Evolutionary conservation across 2,113 vertebrate species (phyloP).

Genomic region (Ifrita kowaldi): DNA sequence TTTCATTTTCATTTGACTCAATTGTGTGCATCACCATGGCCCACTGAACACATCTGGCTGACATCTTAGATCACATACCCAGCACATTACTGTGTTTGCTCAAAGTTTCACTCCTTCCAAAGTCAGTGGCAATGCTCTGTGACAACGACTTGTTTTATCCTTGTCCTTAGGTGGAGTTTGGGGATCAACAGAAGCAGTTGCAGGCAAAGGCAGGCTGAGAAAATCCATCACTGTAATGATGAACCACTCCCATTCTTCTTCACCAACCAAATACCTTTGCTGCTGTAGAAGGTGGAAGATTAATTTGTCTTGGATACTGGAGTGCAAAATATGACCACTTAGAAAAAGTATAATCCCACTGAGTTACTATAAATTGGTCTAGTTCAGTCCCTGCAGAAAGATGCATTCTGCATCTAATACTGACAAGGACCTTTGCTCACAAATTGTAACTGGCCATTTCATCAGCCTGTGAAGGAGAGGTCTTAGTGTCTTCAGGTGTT

Average conservation of each 20-base stretch:
- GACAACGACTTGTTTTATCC: background rate
- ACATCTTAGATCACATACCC: background rate
- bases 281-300: background rate
- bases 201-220: background rate
- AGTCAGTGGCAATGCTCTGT: background rate
- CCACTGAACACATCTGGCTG: constrained; percentile 53
- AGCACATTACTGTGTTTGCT: background rate
- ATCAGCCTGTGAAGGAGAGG: background rate
- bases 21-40: constrained; percentile 43
- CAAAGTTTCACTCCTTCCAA: constrained; percentile 19
- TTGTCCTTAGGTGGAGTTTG: background rate
- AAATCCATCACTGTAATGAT: background rate
- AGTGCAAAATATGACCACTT: background rate
- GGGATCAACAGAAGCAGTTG: background rate
- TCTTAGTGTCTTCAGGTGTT: background rate
- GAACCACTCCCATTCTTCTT: background rate
- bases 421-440: background rate
- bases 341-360: background rate
- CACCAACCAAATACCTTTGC: background rate
- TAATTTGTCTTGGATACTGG: background rate
- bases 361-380: background rate
- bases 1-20: constrained; percentile 55
- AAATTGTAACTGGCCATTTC: background rate
- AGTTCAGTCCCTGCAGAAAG: background rate
- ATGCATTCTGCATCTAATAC: background rate